Evolutionary conservation across 2,113 vertebrate species (phyloP), one percentile per base, ranked within the genome.

Genomic region (Centropus unirufus): DNA sequence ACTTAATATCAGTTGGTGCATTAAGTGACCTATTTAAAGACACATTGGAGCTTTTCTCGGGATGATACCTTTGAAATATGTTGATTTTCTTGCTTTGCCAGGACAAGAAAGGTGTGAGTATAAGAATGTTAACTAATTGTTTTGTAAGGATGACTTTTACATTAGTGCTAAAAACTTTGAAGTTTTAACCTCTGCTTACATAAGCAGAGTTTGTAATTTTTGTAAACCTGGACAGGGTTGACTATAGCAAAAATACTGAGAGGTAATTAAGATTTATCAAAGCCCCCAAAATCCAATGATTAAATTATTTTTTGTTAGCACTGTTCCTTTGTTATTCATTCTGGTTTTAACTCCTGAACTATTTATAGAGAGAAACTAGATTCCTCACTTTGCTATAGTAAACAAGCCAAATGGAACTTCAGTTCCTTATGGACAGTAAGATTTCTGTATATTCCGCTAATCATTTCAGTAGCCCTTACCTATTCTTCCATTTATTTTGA

Each of bases 151-250:
- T 75, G n/a, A 19, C 12, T 23, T 73, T 59, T 92, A 49, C 69
- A 80, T 21, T 55, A 63, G 32, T 6, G 16, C 3, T n/a, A 39
- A 80, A 51, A 24, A 58, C 77, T 75, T 74, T 80, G 46, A 83
- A 52, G 42, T 92, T 36, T 90, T 61, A 40, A 88, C 58, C 24
- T 42, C 15, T 90, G 79, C 21, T 67, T 62, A 32, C 17, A 26
- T 62, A 62, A 88, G 24, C 13, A 80, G 54, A 90, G 26, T 42
- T 92, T 69, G 24, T 32, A 88, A 80, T 83, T 92, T 94, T 80
- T 89, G 9, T 62, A 67, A 75, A 20, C 18, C 20, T 70, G 10
- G 29, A 18, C 13, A 90, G 47, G 29, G 47, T 51, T 88, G 46
- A 70, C 39, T 44, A 7, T 62, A 70, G 67, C 13, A 90, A 90